Evolutionary conservation across 2,113 vertebrate genomes (phyloP).

Genomic region (Gobius niger): DNA sequence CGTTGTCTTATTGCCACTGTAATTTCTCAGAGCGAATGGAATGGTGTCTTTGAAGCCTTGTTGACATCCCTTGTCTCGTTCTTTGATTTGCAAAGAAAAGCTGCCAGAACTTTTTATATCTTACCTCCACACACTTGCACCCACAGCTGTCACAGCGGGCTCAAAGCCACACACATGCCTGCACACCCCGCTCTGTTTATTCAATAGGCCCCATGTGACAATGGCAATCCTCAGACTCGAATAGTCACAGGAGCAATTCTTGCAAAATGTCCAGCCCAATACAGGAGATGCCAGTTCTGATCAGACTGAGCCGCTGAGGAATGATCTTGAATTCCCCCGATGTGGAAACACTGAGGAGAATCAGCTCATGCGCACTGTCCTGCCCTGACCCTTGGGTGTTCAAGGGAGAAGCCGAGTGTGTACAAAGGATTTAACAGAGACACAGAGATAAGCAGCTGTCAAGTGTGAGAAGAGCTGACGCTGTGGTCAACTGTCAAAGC

Average conservation of each 20-base stretch:
- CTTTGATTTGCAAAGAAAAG: conserved; percentile 47
- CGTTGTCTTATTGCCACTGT: background rate
- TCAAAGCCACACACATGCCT: conserved; percentile 40
- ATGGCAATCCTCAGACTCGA: conserved; percentile 55
- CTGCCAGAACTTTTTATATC: conserved; percentile 52
- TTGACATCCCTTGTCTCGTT: conserved; percentile 54
- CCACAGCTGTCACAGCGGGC: conserved; percentile 51
- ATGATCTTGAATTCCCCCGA: conserved; percentile 61
- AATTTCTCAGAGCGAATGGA: conserved; percentile 46
- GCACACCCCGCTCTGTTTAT: conserved; percentile 34
- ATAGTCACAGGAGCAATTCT: conserved; percentile 19
- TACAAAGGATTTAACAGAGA: conserved; percentile 50
- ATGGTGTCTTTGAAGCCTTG: conserved; percentile 56
- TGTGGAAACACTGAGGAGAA: conserved; percentile 48
- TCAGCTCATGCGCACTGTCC: conserved; percentile 35
- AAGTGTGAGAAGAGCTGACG: conserved; percentile 61
- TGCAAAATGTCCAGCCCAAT: conserved; percentile 32
- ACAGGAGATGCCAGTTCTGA: conserved; percentile 48
- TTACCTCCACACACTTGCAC: conserved; percentile 32
- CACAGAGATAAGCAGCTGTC: conserved; percentile 68
- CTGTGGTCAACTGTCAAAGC: conserved; percentile 45
- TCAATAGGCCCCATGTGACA: conserved; percentile 49
- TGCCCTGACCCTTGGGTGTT: conserved; percentile 35
- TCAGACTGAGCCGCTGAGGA: conserved; percentile 50
- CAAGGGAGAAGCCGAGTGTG: conserved; percentile 35